These are phyloP conservation scores for Dissostichus mawsoni DNA, from an alignment of 2,113 vertebrate genomes.

Conservation along the genomic window DNA sequence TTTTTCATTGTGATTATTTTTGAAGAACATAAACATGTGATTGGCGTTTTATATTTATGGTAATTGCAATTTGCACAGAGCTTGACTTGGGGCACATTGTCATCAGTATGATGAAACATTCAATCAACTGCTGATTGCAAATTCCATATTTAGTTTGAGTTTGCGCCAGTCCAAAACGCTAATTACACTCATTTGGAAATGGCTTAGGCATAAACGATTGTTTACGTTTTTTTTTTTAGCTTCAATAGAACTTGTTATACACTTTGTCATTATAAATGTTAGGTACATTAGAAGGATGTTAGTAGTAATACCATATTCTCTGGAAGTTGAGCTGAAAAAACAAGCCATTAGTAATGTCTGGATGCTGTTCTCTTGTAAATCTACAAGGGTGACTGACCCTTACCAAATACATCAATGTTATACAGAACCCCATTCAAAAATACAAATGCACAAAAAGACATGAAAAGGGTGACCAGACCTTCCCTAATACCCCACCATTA, in stretches of 20 bases:
- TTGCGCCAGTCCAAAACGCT: slow-evolving; percentile 7
- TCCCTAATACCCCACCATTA: slow-evolving; percentile 57
- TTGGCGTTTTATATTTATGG: slow-evolving; percentile 24
- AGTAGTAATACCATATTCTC: slow-evolving; percentile 8
- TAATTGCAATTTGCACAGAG: slow-evolving; percentile 34
- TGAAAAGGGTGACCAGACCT: slow-evolving; percentile 54
- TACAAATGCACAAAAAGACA: slow-evolving; percentile 51
- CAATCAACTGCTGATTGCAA: slow-evolving; percentile 24
- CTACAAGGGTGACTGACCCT: slow-evolving; percentile 37
- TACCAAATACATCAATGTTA: slow-evolving; percentile 30
- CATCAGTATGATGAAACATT: slow-evolving; percentile 28
- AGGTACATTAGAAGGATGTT: slow-evolving; percentile 22
- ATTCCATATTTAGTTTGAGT: slow-evolving; percentile 19
- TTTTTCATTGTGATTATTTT: background rate
- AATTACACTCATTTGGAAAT: slow-evolving; percentile 15
- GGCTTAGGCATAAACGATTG: background rate
- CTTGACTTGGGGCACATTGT: slow-evolving; percentile 17
- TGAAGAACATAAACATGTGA: slow-evolving; percentile 15
- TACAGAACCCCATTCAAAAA: slow-evolving; percentile 33
- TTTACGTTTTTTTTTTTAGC: background rate
- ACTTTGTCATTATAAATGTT: no score
- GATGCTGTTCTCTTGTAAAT: slow-evolving; percentile 40
- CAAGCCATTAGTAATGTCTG: slow-evolving; percentile 60
- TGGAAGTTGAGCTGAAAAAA: slow-evolving; percentile 37
- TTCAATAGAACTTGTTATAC: background rate